A percentile compares a stretch with the other conserved stretches of the same genome.
These are phyloP conservation scores for Amblyteles armatorius DNA, from an alignment of 2,888 invertebrate species.

Conservation along the genomic window DNA sequence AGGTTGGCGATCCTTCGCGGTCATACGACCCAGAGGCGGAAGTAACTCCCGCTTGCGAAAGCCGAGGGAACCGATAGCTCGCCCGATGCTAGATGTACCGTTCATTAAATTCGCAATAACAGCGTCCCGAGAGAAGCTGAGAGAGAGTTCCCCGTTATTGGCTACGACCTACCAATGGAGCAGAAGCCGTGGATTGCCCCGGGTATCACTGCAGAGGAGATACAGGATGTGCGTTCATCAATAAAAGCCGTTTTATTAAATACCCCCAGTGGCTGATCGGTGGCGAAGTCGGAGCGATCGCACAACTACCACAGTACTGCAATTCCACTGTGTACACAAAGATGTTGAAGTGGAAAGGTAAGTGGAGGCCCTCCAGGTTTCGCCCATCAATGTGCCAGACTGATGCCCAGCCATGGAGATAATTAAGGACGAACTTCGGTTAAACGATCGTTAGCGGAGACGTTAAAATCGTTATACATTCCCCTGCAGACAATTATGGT, in stretches of 20 bases:
- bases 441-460: slow-evolving; percentile 57
- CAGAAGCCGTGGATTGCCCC: slow-evolving; percentile 36
- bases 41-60: slow-evolving; percentile 29
- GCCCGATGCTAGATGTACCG: slow-evolving; percentile 42
- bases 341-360: slow-evolving; percentile 10
- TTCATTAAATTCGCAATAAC: slow-evolving; percentile 62
- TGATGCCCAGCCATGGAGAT: slow-evolving; percentile 48
- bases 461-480: slow-evolving; percentile 55
- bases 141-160: slow-evolving; percentile 18
- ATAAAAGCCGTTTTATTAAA: slow-evolving; percentile 58
- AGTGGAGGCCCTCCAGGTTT: slow-evolving; percentile 28
- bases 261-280: slow-evolving; percentile 28
- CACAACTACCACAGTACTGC: slow-evolving; percentile 5
- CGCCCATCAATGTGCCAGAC: slow-evolving; percentile 49
- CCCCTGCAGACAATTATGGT: slow-evolving; percentile 39
- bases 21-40: slow-evolving; percentile 27
- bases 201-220: slow-evolving; percentile 44
- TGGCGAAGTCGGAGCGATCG: slow-evolving; percentile 8
- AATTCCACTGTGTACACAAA: neutral
- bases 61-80: slow-evolving; percentile 39
- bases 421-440: slow-evolving; percentile 48
- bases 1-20: slow-evolving; percentile 22
- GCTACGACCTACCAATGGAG: slow-evolving; percentile 6
- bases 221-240: slow-evolving; percentile 46
- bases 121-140: neutral